These are phyloP conservation scores for Drosophila persimilis DNA, from an alignment of 1,140 invertebrate species.

Conservation along the genomic window DNA sequence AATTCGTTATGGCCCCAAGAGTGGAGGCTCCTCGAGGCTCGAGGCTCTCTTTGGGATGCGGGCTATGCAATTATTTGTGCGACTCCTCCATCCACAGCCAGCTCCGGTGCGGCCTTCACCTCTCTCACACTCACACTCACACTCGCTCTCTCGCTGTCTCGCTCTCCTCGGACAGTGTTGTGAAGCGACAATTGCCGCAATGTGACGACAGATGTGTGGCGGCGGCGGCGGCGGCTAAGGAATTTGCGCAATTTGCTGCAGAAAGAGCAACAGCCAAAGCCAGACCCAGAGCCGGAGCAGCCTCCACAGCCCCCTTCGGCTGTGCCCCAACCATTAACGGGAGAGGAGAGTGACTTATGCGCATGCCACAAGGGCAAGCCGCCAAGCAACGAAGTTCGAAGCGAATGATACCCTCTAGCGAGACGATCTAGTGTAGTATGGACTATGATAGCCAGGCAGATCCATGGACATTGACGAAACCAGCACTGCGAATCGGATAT, in stretches of 20 bases:
- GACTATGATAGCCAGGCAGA: too few relatives aligned
- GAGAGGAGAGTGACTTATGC: slow-evolving; percentile 64
- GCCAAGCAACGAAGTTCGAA: too few relatives aligned
- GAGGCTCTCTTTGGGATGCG: slow-evolving; percentile 35
- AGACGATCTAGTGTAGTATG: background rate
- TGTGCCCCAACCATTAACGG: background rate
- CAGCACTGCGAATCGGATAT: too few relatives aligned
- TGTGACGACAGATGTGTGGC: slow-evolving; percentile 67
- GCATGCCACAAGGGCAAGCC: slow-evolving; percentile 36
- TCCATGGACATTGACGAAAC: background rate
- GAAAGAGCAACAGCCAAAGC: slow-evolving; percentile 18
- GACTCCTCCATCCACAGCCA: too few relatives aligned
- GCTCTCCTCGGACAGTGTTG: slow-evolving; percentile 18
- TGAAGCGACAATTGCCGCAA: slow-evolving; percentile 31
- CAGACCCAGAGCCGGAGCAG: background rate
- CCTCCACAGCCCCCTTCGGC: background rate
- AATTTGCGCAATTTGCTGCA: slow-evolving; percentile 72
- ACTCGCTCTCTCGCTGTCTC: background rate
- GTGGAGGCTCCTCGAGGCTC: slow-evolving; percentile 22
- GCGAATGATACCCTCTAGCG: slow-evolving; percentile 13
- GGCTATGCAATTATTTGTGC: slow-evolving; percentile 55
- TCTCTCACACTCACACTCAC: slow-evolving; percentile 7
- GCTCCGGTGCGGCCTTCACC: slow-evolving; percentile 43
- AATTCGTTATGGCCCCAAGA: slow-evolving; percentile 67
- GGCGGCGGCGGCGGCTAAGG: slow-evolving; percentile 38